Conservation (phyloP, 1,140 invertebrate genomes). For the Latrodectus geometricus region DNA sequence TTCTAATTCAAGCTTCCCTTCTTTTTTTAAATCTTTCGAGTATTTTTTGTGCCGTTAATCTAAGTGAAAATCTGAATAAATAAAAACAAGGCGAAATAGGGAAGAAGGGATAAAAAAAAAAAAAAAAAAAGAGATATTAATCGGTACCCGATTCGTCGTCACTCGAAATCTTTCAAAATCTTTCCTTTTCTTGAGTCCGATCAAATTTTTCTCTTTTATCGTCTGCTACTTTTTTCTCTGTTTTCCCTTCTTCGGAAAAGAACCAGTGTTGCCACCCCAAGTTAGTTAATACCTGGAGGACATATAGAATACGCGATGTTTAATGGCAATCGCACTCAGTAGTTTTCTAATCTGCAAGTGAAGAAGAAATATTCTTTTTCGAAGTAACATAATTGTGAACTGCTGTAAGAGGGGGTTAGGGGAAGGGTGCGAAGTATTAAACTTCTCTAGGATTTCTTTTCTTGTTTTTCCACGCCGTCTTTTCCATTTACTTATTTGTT, state of each 20-base stretch:
- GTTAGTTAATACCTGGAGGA: slow-evolving; percentile 45
- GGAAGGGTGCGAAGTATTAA: slow-evolving; percentile 30
- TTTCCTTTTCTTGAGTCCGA: not conserved
- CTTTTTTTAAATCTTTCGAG: too few relatives aligned
- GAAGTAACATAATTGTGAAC: not conserved
- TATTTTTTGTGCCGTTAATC: not conserved
- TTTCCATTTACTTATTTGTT: slow-evolving; percentile 17
- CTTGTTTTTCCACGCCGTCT: slow-evolving; percentile 20
- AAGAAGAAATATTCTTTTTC: slow-evolving; percentile 9
- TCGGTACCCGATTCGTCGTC: slow-evolving; percentile 5
- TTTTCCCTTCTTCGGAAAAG: not conserved
- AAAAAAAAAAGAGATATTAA: slow-evolving; percentile 10
- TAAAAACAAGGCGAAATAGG: slow-evolving; percentile 12
- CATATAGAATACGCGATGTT: slow-evolving; percentile 9
- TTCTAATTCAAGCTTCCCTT: not conserved
- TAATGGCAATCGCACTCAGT: not conserved
- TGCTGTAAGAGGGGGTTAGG: not conserved
- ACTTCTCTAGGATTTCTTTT: slow-evolving; percentile 24
- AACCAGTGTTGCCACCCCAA: slow-evolving; percentile 1
- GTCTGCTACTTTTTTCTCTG: not conserved
- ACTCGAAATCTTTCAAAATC: not conserved
- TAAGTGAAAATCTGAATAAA: slow-evolving; percentile 36
- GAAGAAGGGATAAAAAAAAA: not conserved
- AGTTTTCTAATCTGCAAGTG: slow-evolving; percentile 38
- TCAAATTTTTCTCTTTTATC: not conserved